Percentiles rank a stretch among this genome's conserved stretches.
Evolutionary conservation across 2,888 invertebrate genomes (phyloP).

Genomic region (Biston stratarius): DNA sequence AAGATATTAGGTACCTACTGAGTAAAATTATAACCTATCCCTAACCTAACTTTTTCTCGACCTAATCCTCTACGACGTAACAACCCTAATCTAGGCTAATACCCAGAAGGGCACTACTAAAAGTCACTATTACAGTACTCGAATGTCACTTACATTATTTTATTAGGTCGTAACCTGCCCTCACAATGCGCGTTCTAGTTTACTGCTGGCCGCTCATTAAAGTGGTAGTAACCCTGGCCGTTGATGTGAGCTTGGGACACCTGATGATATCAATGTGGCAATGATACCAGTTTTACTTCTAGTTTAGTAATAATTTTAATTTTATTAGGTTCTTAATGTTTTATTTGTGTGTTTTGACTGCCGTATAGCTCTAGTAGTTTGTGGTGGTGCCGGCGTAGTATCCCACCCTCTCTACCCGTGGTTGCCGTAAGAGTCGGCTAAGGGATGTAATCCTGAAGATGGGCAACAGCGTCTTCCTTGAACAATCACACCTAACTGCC

Average conservation of each 20-base stretch:
- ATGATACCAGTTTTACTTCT: neutral
- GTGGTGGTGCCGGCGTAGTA: no score
- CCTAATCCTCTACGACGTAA: slow-evolving; percentile 41
- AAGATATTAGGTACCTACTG: neutral
- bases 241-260: slow-evolving; percentile 29
- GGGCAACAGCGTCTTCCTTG: no score
- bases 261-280: slow-evolving; percentile 32
- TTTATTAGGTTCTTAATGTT: slow-evolving; percentile 2
- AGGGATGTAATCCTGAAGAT: no score
- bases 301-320: neutral
- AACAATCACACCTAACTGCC: no score
- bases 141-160: slow-evolving; percentile 70
- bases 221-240: slow-evolving; percentile 39
- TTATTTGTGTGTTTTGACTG: no score
- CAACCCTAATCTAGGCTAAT: slow-evolving; percentile 45
- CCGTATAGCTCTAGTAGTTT: no score
- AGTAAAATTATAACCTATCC: slow-evolving; percentile 9
- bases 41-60: slow-evolving; percentile 29
- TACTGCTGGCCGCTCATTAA: slow-evolving; percentile 60
- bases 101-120: slow-evolving; percentile 60
- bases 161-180: slow-evolving; percentile 69
- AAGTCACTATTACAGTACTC: slow-evolving; percentile 69
- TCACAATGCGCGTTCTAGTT: slow-evolving; percentile 58
- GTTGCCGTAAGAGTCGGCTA: no score
- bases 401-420: no score